Evolutionary conservation across 2,888 invertebrate genomes (phyloP).

Genomic region (Cepaea hortensis): DNA sequence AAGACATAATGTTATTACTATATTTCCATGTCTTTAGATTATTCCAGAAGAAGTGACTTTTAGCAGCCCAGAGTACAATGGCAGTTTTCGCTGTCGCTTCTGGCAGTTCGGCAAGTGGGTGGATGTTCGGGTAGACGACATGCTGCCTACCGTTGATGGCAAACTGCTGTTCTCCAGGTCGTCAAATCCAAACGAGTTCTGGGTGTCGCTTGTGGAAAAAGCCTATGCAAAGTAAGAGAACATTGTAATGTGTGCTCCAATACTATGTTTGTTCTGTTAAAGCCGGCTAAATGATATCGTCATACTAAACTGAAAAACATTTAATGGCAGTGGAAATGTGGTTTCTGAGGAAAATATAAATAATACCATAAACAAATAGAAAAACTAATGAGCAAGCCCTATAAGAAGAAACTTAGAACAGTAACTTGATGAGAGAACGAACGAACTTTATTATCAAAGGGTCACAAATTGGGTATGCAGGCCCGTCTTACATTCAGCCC

Average conservation of each 20-base stretch:
- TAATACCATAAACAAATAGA: too few relatives aligned
- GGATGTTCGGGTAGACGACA: constrained; percentile 66
- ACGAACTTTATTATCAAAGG: too few relatives aligned
- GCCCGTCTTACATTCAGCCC: too few relatives aligned
- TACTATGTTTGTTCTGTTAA: not conserved
- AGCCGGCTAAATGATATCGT: too few relatives aligned
- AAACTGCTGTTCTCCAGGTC: constrained; percentile 66
- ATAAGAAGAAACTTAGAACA: too few relatives aligned
- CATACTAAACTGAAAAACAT: too few relatives aligned
- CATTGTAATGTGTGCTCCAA: not conserved
- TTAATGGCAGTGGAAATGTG: too few relatives aligned
- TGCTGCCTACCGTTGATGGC: constrained; percentile 64
- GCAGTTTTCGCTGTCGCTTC: constrained; percentile 66
- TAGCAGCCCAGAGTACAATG: constrained; percentile 57
- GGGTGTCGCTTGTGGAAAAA: constrained; percentile 69
- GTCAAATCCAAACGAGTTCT: constrained; percentile 67
- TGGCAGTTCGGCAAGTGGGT: constrained; percentile 70
- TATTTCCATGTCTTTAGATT: constrained; percentile 56
- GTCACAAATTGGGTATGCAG: too few relatives aligned
- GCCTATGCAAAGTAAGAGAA: constrained; percentile 68
- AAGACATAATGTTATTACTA: not conserved
- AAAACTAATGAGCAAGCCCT: too few relatives aligned
- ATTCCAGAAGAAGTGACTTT: constrained; percentile 64
- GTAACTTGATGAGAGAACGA: too few relatives aligned
- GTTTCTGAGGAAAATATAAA: too few relatives aligned